phyloP scores from a whole-genome alignment of 2,888 invertebrate genomes.

The Nowickia ferox region DNA sequence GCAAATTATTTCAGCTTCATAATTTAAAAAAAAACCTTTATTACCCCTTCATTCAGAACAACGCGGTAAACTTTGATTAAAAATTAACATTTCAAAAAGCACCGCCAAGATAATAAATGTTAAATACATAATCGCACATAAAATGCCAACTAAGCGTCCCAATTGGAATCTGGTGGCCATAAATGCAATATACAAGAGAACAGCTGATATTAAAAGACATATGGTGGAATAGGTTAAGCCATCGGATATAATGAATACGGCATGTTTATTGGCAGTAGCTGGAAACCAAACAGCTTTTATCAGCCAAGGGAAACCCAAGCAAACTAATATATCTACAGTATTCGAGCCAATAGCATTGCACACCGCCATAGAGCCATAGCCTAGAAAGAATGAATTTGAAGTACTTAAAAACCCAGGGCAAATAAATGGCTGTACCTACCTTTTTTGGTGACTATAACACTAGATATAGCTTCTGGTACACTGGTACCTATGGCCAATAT shows the following conservation, averaged over 20 bases:
- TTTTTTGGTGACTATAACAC: constrained; percentile 92
- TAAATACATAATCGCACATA: constrained; percentile 87
- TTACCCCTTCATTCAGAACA: background rate
- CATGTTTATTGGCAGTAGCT: constrained; percentile 75
- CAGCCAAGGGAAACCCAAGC: constrained; percentile 91
- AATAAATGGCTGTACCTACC: constrained; percentile 46
- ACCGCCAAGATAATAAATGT: constrained; percentile 88
- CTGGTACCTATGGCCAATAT: constrained; percentile 93
- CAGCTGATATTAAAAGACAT: constrained; percentile 87
- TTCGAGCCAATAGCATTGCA: constrained; percentile 93
- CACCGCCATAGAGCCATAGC: constrained; percentile 86
- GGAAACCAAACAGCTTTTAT: constrained; percentile 88
- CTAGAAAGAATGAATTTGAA: too few relatives aligned
- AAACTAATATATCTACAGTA: constrained; percentile 91
- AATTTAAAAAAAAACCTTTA: too few relatives aligned
- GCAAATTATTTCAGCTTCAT: background rate
- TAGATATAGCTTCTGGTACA: constrained; percentile 93
- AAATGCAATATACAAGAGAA: constrained; percentile 88
- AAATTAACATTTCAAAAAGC: constrained; percentile 88
- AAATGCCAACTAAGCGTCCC: constrained; percentile 88
- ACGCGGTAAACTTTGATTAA: constrained; percentile 15
- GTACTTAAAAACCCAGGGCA: background rate
- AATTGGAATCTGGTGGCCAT: constrained; percentile 88
- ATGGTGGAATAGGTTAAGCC: constrained; percentile 36
- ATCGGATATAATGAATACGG: constrained; percentile 48